These are phyloP conservation scores for Xerus inauris DNA, from an alignment of 2,113 vertebrate species.

Conservation along the genomic window DNA sequence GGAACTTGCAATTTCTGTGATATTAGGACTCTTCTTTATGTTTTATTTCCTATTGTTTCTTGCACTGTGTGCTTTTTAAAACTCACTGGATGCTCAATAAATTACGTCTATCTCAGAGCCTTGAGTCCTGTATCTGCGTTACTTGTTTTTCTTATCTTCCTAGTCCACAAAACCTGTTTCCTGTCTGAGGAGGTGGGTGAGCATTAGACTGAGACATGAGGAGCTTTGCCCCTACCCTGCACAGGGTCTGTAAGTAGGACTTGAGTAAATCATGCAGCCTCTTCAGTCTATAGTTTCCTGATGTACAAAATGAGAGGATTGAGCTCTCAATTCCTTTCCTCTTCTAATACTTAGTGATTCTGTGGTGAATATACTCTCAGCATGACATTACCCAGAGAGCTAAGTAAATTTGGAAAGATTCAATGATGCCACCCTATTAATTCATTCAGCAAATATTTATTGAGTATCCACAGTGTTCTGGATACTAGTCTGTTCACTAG, in stretches of 20 bases:
- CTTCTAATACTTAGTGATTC: neutral
- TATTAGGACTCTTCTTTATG: neutral
- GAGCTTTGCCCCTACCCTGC: fast-evolving
- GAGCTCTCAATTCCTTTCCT: neutral
- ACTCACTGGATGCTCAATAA: neutral
- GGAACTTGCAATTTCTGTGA: neutral
- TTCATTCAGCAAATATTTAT: neutral
- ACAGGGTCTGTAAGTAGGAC: neutral
- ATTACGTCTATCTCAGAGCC: neutral
- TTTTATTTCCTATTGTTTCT: neutral
- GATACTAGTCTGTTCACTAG: neutral
- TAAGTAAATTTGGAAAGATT: neutral
- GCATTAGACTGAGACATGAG: fast-evolving
- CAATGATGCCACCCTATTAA: neutral
- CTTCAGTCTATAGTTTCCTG: neutral
- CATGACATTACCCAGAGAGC: neutral
- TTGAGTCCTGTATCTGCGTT: neutral
- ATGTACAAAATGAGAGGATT: neutral
- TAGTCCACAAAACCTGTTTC: neutral
- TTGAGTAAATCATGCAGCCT: neutral
- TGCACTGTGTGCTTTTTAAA: neutral
- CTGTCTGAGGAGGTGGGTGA: neutral
- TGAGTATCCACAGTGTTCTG: neutral
- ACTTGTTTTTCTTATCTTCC: neutral
- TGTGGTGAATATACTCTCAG: neutral